These are phyloP conservation scores for Trissolcus basalis DNA, from an alignment of 1,140 invertebrate genomes.

Conservation along the genomic window DNA sequence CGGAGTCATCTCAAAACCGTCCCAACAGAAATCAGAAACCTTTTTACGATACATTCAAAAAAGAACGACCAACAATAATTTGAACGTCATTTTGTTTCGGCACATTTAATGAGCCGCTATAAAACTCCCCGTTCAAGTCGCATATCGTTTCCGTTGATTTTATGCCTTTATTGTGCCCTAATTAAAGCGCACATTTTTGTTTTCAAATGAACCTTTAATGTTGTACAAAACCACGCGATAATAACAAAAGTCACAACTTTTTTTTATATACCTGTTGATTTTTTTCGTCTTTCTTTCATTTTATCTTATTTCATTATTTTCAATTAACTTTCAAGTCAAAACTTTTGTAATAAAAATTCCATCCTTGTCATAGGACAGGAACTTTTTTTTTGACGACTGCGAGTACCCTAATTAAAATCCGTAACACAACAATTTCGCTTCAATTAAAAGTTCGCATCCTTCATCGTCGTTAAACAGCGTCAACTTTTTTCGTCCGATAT, in stretches of 20 bases:
- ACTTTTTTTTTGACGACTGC: slow-evolving; percentile 5
- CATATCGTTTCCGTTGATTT: slow-evolving; percentile 33
- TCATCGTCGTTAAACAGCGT: slow-evolving; percentile 38
- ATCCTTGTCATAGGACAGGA: too few relatives aligned
- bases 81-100: slow-evolving; percentile 19
- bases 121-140: slow-evolving; percentile 32
- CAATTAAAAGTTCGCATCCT: slow-evolving; percentile 49
- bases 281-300: too few relatives aligned
- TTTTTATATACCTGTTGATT: too few relatives aligned
- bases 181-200: slow-evolving; percentile 18
- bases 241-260: too few relatives aligned
- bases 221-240: slow-evolving; percentile 5
- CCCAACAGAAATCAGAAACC: slow-evolving; percentile 39
- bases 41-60: slow-evolving; percentile 35
- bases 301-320: too few relatives aligned
- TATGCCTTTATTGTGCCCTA: slow-evolving; percentile 43
- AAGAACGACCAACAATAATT: slow-evolving; percentile 5
- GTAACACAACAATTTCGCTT: slow-evolving; percentile 38
- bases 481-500: slow-evolving; percentile 46
- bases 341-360: too few relatives aligned
- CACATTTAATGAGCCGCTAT: slow-evolving; percentile 50
- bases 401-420: slow-evolving; percentile 40
- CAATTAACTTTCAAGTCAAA: too few relatives aligned
- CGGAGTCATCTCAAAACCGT: slow-evolving; percentile 38
- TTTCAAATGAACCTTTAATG: slow-evolving; percentile 9